Evolutionary conservation across 2,888 invertebrate genomes (phyloP), one percentile per base, ranked within the genome.

Genomic region (Adelphocoris suturalis): DNA sequence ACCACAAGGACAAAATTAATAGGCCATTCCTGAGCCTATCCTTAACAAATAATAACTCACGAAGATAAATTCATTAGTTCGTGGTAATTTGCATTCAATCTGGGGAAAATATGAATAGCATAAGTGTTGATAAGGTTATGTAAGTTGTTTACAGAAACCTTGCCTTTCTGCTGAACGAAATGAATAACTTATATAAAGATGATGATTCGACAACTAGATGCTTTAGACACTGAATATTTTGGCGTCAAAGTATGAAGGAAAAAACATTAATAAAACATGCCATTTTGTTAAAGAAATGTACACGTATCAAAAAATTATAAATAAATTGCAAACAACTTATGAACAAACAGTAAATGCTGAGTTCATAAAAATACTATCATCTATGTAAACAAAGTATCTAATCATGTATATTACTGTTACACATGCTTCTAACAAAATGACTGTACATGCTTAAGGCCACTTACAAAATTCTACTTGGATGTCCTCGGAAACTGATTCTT

Each of bases 261-360:
- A 55, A 57, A 37, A 82, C 57, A 48, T 55, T 23, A 48, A 89
- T 86, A 48, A 68, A 78, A 90, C 89, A 89, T 90, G 89, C 89
- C 89, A 90, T 87, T 89, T 90, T 90, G 89, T 89, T 89, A 82
- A 85, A 87, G 19, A 37, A 48, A 89, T 61, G 48, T 76, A 78
- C 86, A 55, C 57, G 28, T n/a, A 28, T 46, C 27, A n/a, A 46
- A 37, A 46, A 86, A 52, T 68, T 13, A 68, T 23, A 23, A 23
- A 37, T 5, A 23, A 19, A 23, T 23, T 23, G 68, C 68, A 12
- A 68, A 37, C 37, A 68, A 68, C 19, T 48, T 27, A 48, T 46
- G 57, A 86, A 86, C 52, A 28, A 23, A 9, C 52, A 85, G 85
- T 52, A 61, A 19, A 61, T 19, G 23, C 48, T 48, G 48, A 7